Conservation (phyloP, 30 jellyfish, hydroid and myxozoan genomes). For the Aurelia sp. region DNA sequence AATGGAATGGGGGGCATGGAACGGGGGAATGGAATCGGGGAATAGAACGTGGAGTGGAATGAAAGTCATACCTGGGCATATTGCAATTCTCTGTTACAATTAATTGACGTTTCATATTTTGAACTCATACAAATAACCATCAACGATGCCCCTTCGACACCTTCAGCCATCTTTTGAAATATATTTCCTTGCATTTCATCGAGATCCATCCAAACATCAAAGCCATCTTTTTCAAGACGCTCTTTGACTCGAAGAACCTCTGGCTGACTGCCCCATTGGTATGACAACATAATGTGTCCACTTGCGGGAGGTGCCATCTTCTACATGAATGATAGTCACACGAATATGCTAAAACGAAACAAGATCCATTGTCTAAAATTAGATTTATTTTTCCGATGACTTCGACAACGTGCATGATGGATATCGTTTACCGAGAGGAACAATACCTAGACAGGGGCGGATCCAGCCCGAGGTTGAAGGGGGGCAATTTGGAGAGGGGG, state of each 20-base stretch:
- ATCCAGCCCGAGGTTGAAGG: too few relatives aligned
- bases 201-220: constrained; percentile 49
- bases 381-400: too few relatives aligned
- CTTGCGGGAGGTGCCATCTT: constrained; percentile 7
- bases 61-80: constrained; percentile 30
- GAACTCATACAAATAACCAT: constrained; percentile 27
- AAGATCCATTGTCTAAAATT: too few relatives aligned
- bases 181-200: constrained; percentile 58
- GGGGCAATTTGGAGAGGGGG: too few relatives aligned
- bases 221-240: constrained; percentile 44
- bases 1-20: background rate
- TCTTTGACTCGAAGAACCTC: constrained; percentile 38
- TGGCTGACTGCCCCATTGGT: constrained; percentile 44
- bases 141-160: constrained; percentile 31
- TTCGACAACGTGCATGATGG: too few relatives aligned
- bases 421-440: too few relatives aligned
- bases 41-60: background rate
- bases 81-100: constrained; percentile 39
- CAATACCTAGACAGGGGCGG: too few relatives aligned
- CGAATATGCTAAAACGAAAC: too few relatives aligned
- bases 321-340: background rate
- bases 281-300: constrained; percentile 33
- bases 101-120: constrained; percentile 33
- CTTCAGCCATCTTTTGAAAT: constrained; percentile 55
- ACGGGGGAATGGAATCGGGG: background rate